Evolutionary conservation across 1,140 invertebrate species (phyloP).

Genomic region (Oscheius sp.): DNA sequence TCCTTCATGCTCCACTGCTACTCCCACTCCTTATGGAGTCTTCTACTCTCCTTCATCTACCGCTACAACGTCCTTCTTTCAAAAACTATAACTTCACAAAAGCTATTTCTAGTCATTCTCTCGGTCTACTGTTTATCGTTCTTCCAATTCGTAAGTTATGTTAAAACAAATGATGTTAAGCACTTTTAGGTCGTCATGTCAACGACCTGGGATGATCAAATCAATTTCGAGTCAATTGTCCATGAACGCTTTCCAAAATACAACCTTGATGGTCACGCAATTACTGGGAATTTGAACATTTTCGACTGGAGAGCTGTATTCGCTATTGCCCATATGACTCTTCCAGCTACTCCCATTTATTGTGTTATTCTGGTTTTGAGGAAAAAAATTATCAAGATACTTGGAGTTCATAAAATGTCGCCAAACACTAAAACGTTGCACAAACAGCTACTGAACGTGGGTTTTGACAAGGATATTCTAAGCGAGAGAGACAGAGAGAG

Average conservation of each 20-base stretch:
- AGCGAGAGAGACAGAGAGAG: too few relatives aligned
- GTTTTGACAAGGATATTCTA: too few relatives aligned
- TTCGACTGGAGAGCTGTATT: not conserved
- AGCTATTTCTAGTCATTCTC: not conserved
- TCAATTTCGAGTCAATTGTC: not conserved
- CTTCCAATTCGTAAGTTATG: constrained; percentile 8
- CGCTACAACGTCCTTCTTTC: not conserved
- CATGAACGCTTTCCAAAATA: not conserved
- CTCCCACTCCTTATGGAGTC: not conserved
- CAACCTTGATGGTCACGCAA: not conserved
- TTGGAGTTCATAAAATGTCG: not conserved
- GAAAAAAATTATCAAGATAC: not conserved
- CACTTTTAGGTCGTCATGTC: too few relatives aligned
- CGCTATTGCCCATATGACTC: constrained; percentile 19
- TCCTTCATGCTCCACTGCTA: not conserved
- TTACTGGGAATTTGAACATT: constrained; percentile 7
- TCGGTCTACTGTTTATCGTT: constrained; percentile 8
- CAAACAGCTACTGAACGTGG: not conserved
- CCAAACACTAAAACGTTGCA: not conserved
- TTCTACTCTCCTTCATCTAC: constrained; percentile 11
- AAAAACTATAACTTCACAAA: not conserved
- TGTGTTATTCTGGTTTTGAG: not conserved
- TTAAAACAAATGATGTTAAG: too few relatives aligned
- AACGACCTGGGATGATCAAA: not conserved
- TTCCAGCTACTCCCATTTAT: constrained; percentile 5